These are phyloP conservation scores for Spisula subtruncata DNA, from an alignment of 2,888 invertebrate genomes.

Conservation along the genomic window DNA sequence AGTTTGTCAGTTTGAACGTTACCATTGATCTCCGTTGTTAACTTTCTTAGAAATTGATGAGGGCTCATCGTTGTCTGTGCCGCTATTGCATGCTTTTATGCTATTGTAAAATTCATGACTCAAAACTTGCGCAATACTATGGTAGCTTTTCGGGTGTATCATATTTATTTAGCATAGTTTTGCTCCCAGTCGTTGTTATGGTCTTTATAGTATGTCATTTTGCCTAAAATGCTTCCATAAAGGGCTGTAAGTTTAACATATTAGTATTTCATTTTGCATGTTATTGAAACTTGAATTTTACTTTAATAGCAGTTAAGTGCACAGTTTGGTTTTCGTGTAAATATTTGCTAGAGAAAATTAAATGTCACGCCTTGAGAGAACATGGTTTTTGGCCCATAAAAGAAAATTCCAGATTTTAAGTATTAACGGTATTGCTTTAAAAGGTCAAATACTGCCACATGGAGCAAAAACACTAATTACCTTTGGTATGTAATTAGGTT, in stretches of 20 bases:
- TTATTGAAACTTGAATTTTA: conserved; percentile 3
- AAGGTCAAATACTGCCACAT: not conserved
- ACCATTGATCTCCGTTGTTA: conserved; percentile 7
- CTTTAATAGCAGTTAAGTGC: not conserved
- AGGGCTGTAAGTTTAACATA: conserved; percentile 13
- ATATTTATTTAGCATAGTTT: not conserved
- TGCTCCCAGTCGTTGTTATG: not conserved
- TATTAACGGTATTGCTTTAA: not conserved
- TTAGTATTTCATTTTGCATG: not conserved
- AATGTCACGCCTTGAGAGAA: not conserved
- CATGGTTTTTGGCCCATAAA: not conserved
- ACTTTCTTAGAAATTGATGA: conserved; percentile 12
- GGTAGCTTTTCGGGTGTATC: not conserved
- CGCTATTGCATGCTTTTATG: not conserved
- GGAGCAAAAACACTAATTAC: not conserved
- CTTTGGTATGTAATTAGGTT: not conserved
- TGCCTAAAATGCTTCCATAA: not conserved
- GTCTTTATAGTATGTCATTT: not conserved
- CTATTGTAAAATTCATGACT: not conserved
- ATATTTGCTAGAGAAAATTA: not conserved
- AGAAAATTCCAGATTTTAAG: not conserved
- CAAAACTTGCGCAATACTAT: not conserved
- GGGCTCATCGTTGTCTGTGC: not conserved
- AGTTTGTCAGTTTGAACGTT: conserved; percentile 17
- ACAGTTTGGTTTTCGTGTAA: not conserved